Evolutionary conservation across 2,113 vertebrate genomes (phyloP), one percentile per base, ranked within the genome.

Genomic region (Fukomys damarensis): DNA sequence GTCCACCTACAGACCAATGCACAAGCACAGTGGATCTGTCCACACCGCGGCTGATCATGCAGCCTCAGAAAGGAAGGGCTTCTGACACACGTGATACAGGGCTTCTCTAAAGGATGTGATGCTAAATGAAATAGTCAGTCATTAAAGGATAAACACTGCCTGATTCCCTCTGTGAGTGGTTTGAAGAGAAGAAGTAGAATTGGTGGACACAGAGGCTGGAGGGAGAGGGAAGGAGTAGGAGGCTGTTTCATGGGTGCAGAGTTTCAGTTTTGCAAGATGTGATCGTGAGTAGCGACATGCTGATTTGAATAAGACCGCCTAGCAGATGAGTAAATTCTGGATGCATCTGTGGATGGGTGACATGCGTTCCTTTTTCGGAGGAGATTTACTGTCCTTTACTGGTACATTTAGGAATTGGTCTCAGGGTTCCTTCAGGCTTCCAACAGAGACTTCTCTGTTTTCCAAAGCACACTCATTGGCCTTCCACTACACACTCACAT

Each of bases 91-190:
- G 65, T 9, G 2, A 1, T 0, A 5, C 38, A 4, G 0, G 30
- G 19, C 0, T 38, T 32, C 4, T 46, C 70, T 1, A 0, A 26
- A 49, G 56, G 87, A 35, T 26, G 0, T 0, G 54, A 1, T 0
- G 54, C n/a, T n/a, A 0, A 0, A 32, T 1, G 7, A 10, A 0
- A 6, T 2, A 43, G 30, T 4, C 20, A 52, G 46, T 8, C 11
- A 24, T 16, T 5, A 8, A 46, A 80, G 65, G 54, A 35, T 41
- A 2, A 24, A 14, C 0, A 0, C 41, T 0, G 2, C 1, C 0
- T 0, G 13, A 49, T 2, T 9, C 2, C 38, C 1, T 1, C 0
- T 6, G 2, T 2, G 0, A 0, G 28, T 6, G 22, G 43, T 5
- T 5, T 41, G 10, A 9, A 19, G 89, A 63, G 70, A 2, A 59